A percentile compares a stretch with the other conserved stretches of the same genome.
Conservation (phyloP, 2,113 vertebrate species). For the Callipepla californica region DNA sequence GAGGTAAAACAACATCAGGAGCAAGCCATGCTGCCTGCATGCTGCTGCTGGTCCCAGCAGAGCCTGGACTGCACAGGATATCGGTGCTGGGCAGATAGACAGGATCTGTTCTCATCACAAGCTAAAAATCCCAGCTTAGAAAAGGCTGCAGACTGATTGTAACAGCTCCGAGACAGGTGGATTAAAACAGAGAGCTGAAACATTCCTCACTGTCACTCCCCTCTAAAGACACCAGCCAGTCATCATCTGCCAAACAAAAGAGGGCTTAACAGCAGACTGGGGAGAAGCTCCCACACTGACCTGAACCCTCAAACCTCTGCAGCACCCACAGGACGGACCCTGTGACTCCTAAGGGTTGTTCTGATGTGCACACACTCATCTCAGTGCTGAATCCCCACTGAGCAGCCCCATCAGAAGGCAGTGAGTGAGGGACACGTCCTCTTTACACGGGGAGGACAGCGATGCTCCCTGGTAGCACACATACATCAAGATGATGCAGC, state of each 20-base stretch:
- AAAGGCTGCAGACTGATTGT: not conserved
- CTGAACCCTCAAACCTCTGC: not conserved
- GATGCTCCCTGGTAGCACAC: fast-evolving
- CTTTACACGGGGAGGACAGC: not conserved
- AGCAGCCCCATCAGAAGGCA: not conserved
- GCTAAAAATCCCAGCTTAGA: not conserved
- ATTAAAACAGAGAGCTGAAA: not conserved
- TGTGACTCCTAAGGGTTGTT: not conserved
- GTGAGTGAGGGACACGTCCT: not conserved
- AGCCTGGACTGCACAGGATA: not conserved
- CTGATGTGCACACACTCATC: not conserved
- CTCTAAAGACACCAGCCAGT: not conserved
- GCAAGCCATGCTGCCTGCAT: fast-evolving
- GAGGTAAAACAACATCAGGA: no score
- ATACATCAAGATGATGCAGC: fast-evolving
- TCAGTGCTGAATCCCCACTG: not conserved
- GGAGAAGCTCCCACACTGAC: not conserved
- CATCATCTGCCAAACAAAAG: not conserved
- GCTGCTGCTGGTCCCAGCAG: not conserved
- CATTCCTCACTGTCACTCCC: not conserved
- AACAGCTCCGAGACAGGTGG: not conserved
- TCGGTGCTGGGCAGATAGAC: no score
- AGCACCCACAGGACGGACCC: not conserved
- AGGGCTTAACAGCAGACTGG: not conserved
- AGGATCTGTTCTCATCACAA: not conserved